These are phyloP conservation scores for Podilymbus podiceps DNA, from an alignment of 2,113 vertebrate species.

Conservation along the genomic window DNA sequence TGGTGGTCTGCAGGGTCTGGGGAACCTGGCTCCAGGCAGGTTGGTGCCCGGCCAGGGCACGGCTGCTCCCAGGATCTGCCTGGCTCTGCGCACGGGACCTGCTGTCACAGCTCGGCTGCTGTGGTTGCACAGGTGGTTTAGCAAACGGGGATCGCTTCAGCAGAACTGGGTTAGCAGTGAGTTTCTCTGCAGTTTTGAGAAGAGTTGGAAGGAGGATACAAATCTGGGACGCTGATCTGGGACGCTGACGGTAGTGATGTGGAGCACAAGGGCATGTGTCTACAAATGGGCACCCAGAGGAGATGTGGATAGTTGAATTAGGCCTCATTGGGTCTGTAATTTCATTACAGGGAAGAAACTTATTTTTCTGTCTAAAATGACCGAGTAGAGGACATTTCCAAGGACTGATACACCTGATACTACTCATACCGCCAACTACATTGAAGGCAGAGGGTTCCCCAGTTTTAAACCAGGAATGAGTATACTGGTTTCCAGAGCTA, in stretches of 20 bases:
- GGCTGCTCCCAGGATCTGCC: neutral
- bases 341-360: neutral
- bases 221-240: constrained; percentile 13
- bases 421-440: neutral
- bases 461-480: neutral
- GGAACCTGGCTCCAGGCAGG: accelerated
- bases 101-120: accelerated
- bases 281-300: neutral
- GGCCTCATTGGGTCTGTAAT: neutral
- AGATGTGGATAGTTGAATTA: neutral
- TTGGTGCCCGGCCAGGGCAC: accelerated
- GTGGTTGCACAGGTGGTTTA: neutral
- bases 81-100: accelerated
- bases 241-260: neutral
- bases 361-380: neutral
- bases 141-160: accelerated
- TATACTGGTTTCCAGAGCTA: neutral
- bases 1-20: neutral
- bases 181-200: neutral
- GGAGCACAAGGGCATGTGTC: neutral
- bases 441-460: neutral
- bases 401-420: neutral
- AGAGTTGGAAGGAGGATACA: neutral
- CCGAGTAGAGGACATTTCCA: neutral
- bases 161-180: neutral